Percentiles rank a stretch among this genome's conserved stretches.
These are phyloP conservation scores for Psettodes erumei DNA, from an alignment of 2,113 vertebrate genomes.

Conservation along the genomic window DNA sequence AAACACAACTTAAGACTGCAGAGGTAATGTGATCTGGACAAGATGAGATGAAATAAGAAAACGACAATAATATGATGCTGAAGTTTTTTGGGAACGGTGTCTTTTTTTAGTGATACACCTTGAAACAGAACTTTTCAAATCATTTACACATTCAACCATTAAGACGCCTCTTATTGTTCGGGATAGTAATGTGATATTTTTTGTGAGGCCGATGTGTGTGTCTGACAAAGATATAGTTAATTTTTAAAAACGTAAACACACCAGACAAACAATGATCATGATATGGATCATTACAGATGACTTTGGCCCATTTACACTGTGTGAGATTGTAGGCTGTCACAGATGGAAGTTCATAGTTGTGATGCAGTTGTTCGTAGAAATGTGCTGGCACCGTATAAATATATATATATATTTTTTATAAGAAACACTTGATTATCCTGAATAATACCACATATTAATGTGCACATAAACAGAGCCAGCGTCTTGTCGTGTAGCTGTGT, in stretches of 20 bases:
- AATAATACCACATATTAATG: slow-evolving; percentile 56
- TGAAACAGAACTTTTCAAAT: background rate
- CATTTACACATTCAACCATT: background rate
- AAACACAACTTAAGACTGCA: background rate
- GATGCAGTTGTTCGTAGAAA: too few species aligned
- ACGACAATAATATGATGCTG: background rate
- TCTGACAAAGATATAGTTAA: background rate
- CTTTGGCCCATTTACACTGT: background rate
- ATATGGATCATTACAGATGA: background rate
- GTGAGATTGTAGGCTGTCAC: background rate
- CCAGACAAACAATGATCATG: background rate
- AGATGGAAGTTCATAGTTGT: too few species aligned
- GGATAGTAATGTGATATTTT: too few species aligned
- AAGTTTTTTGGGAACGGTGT: background rate
- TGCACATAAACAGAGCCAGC: slow-evolving; percentile 53
- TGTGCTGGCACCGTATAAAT: too few species aligned
- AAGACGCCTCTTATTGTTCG: too few species aligned
- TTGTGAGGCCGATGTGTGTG: too few species aligned
- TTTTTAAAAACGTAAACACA: background rate
- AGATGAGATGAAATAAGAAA: background rate
- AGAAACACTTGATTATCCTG: background rate
- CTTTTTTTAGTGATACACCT: too few species aligned
- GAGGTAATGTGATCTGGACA: slow-evolving; percentile 7
- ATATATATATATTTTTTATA: background rate
- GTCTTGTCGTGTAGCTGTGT: slow-evolving; percentile 26